Evolutionary conservation across 1,140 invertebrate species (phyloP), one percentile per base, ranked within the genome.

Genomic region (Panulirus ornatus): DNA sequence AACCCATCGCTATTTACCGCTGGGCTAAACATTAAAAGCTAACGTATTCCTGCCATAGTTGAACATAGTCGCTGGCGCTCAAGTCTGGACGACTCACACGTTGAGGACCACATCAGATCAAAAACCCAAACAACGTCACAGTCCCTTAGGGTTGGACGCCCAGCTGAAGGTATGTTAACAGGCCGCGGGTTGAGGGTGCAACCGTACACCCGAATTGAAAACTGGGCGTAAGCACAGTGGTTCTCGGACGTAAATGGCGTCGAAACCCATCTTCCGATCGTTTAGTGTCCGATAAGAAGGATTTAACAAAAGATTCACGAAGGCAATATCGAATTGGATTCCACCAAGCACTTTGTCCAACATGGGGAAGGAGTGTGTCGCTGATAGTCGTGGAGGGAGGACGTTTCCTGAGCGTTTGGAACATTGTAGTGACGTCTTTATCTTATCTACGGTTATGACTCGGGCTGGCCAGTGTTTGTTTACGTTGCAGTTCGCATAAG

Each of bases 271-370:
- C 79, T 89, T 75, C 51, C 38, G 78, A 34, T 66, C 42, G 73
- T 89, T 83, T 42, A 30, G 66, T 38, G 38, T 11, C 79, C 79
- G 87, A 89, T 89, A 89, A 89, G 87, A 89, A 89, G 87, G 79
- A 89, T 89, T 89, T 89, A 83, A 89, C 66, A 38, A 89, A 82
- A 82, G 79, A 83, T 73, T 89, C 79, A 82, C 87, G 79, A 73
- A 82, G 79, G 87, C 87, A 79, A 73, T 89, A 89, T 79, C 44
- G 87, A 89, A 89, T 89, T 89, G 87, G 87, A 83, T 89, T 79
- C 63, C n/a, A 19, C 40, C 36, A 70, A 71, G 71, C 87, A 88
- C 87, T 81, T 79, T 81, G 75, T 81, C 66, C 54, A 19, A 3
- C 19, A 3, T 22, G 3, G 54, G 19, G 27, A 36, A 6, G 34